Conservation (phyloP, 2,113 vertebrate species). For the Numida meleagris region DNA sequence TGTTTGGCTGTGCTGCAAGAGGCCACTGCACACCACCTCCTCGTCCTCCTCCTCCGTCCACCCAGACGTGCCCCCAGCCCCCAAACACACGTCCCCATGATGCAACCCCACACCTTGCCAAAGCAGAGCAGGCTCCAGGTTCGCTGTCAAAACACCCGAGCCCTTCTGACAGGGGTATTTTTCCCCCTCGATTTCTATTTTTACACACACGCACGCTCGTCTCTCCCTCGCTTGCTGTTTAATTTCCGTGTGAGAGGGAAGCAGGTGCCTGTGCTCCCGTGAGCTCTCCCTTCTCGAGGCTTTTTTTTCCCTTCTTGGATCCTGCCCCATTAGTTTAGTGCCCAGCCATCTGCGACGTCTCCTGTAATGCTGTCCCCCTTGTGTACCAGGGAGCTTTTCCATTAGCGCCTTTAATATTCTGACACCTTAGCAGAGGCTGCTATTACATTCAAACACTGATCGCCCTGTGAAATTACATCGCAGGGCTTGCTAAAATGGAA, state of each 20-base stretch:
- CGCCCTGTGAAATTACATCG: constrained; percentile 91
- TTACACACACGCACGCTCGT: constrained; percentile 27
- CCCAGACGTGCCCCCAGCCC: not conserved
- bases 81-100: not conserved
- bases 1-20: not conserved
- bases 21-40: too few species aligned
- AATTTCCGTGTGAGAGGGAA: constrained; percentile 81
- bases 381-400: constrained; percentile 97
- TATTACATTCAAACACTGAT: constrained; percentile 92
- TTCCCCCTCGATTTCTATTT: constrained; percentile 42
- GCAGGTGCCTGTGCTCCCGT: constrained; percentile 81
- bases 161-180: not conserved
- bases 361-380: constrained; percentile 91
- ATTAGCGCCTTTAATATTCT: constrained; percentile 99
- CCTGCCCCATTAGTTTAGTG: constrained; percentile 98
- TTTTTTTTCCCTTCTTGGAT: constrained; percentile 81
- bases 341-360: constrained; percentile 96
- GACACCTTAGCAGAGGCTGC: constrained; percentile 91
- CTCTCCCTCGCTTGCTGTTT: constrained; percentile 68
- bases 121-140: not conserved
- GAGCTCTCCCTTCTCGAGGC: constrained; percentile 76
- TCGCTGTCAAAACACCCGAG: not conserved
- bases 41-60: not conserved
- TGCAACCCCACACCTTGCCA: not conserved
- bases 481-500: constrained; percentile 85